Percentiles rank a stretch among this genome's conserved stretches.
phyloP scores from a whole-genome alignment of 1,140 invertebrate species.

The Chymomyza costata region DNA sequence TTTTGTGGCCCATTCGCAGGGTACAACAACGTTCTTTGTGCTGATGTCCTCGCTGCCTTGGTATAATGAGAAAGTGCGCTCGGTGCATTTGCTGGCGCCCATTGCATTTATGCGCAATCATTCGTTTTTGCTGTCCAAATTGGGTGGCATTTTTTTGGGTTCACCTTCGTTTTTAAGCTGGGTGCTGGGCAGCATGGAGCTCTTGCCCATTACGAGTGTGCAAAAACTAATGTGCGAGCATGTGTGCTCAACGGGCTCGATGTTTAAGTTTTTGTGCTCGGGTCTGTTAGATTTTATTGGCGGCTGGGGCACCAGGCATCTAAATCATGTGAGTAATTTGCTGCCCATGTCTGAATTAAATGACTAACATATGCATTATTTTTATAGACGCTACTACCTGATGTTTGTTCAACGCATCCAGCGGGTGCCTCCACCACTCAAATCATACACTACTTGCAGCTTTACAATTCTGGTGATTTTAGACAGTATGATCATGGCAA shows the following conservation, averaged over 20 bases:
- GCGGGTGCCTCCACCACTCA: constrained; percentile 77
- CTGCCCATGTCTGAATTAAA: neutral
- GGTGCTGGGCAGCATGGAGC: constrained; percentile 59
- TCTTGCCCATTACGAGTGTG: constrained; percentile 55
- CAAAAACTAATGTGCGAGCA: constrained; percentile 60
- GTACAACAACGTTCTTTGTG: constrained; percentile 78
- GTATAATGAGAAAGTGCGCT: constrained; percentile 78
- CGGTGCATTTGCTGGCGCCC: constrained; percentile 79
- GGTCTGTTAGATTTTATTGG: constrained; percentile 62
- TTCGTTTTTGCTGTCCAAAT: constrained; percentile 76
- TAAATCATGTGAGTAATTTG: constrained; percentile 54
- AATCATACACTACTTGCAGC: constrained; percentile 76
- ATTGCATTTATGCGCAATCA: constrained; percentile 77
- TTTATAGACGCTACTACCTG: constrained; percentile 52
- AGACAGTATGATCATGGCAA: constrained; percentile 76
- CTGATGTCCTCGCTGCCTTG: constrained; percentile 77
- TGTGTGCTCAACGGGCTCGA: constrained; percentile 51
- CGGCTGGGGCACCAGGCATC: constrained; percentile 61
- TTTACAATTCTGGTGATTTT: constrained; percentile 66
- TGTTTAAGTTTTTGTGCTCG: constrained; percentile 58
- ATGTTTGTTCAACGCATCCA: constrained; percentile 62
- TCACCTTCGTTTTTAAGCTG: constrained; percentile 61
- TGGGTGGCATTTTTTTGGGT: constrained; percentile 54
- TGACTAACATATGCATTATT: neutral
- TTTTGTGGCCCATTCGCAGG: constrained; percentile 82